Evolutionary conservation across 1,140 invertebrate species (phyloP), one percentile per base, ranked within the genome.

Genomic region (Neotoxoptera formosana): DNA sequence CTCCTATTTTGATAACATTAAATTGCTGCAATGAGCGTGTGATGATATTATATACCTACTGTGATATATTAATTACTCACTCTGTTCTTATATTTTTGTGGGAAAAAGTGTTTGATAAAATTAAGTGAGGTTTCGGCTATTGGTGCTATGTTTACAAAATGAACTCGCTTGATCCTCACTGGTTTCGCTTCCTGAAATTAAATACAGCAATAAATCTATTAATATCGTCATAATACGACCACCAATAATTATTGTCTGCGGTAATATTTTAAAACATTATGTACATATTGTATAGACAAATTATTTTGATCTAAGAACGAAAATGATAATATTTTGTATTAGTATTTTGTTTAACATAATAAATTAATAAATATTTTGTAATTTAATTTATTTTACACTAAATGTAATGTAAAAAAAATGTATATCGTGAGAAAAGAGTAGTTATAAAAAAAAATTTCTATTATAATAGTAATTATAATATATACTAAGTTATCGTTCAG

Each of bases 81-180:
- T 45, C 81, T 84, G 30, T 93, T 36, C 14, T 34, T 84, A n/a
- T 48, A 93, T 84, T 93, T 93, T 93, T 86, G 81, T 1, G 91
- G 91, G 17, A 93, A 86, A 86, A 93, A 93, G 36, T 93, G 81
- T 93, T 93, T 93, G 6, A 93, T 84, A 25, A 93, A 86, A 86
- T 93, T 93, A 34, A 93, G 81, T 14, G 91, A 56, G 14, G 91
- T 93, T 41, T 93, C 91, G 36, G 91, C 81, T 48, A 93, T 84
- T 9, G 81, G 81, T 21, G 91, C 56, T 36, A 93, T 84, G 34
- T 93, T 93, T 21, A 93, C 23, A 25, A 93, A 84, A 86, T 93
- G 48, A 84, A 93, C 76, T 53, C 41, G 84, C 48, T 93, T 84
- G 7, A 93, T 93, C 23, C 91, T 93, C 30, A 93, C 91, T 47